Percentiles rank a stretch among this genome's conserved stretches.
Conservation (phyloP, 2,888 invertebrate species). For the Diadegma fenestrale region DNA sequence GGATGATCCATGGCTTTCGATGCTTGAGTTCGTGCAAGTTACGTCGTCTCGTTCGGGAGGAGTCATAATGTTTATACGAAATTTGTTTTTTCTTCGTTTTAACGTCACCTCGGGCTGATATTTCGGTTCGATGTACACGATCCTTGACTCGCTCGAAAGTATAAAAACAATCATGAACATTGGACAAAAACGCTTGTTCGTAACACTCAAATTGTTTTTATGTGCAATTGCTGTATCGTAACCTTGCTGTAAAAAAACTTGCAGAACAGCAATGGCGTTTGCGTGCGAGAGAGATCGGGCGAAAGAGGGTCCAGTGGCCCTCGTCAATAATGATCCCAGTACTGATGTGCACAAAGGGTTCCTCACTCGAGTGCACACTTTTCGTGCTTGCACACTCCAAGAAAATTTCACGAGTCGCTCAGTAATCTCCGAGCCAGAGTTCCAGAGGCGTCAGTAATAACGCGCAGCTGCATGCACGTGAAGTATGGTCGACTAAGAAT, state of each 20-base stretch:
- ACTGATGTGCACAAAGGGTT: conserved; percentile 28
- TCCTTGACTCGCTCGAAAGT: conserved; percentile 35
- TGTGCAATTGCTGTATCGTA: conserved; percentile 49
- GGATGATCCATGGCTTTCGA: neutral
- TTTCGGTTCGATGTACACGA: conserved; percentile 59
- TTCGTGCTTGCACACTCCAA: conserved; percentile 39
- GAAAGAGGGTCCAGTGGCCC: conserved; percentile 54
- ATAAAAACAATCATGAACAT: conserved; percentile 14
- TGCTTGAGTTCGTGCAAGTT: neutral
- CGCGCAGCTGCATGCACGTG: conserved; percentile 51
- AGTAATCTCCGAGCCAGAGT: conserved; percentile 6
- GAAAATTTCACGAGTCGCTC: conserved; percentile 46
- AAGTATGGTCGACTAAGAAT: conserved; percentile 32
- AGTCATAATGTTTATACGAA: conserved; percentile 10
- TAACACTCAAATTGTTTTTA: conserved; percentile 18
- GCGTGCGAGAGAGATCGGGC: neutral
- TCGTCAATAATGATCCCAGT: conserved; percentile 43
- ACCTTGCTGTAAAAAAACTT: conserved; percentile 16
- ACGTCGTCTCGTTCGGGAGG: neutral
- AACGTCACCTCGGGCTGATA: conserved; percentile 67
- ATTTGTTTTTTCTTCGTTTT: conserved; percentile 38
- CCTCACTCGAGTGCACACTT: conserved; percentile 38
- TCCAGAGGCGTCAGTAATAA: conserved; percentile 50
- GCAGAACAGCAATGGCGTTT: neutral
- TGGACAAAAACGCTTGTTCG: conserved; percentile 21